phyloP scores from a whole-genome alignment of 1,140 invertebrate species.

The Nasonia vitripennis region DNA sequence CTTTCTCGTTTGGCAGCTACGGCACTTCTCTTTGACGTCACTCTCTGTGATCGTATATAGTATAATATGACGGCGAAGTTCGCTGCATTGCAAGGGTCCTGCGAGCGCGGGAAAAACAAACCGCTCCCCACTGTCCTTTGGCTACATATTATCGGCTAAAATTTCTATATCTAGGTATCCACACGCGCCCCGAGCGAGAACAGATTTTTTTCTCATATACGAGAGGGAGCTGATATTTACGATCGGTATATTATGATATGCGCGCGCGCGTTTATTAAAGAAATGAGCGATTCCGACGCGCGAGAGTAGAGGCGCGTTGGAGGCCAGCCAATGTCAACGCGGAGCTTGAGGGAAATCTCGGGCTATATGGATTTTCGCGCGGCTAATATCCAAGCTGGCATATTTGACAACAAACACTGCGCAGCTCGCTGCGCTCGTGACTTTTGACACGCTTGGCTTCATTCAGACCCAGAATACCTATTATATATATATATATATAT shows the following conservation, averaged over 20 bases:
- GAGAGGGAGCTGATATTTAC: not conserved
- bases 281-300: slow-evolving; percentile 1
- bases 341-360: not conserved
- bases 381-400: not conserved
- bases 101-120: not conserved
- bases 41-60: too few species aligned
- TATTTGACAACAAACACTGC: not conserved
- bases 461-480: too few species aligned
- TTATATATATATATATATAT: too few species aligned
- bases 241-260: not conserved
- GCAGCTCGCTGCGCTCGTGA: too few species aligned
- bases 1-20: not conserved
- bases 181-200: too few species aligned
- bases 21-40: not conserved
- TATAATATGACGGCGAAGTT: not conserved
- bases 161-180: too few species aligned
- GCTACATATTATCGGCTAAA: too few species aligned
- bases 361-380: not conserved
- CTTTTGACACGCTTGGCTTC: too few species aligned
- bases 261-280: not conserved
- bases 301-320: not conserved
- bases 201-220: not conserved
- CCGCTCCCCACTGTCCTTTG: not conserved
- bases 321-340: not conserved
- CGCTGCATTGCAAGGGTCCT: slow-evolving; percentile 18